Evolutionary conservation across 2,888 invertebrate species (phyloP).

Genomic region (Microctonus hyperodae): DNA sequence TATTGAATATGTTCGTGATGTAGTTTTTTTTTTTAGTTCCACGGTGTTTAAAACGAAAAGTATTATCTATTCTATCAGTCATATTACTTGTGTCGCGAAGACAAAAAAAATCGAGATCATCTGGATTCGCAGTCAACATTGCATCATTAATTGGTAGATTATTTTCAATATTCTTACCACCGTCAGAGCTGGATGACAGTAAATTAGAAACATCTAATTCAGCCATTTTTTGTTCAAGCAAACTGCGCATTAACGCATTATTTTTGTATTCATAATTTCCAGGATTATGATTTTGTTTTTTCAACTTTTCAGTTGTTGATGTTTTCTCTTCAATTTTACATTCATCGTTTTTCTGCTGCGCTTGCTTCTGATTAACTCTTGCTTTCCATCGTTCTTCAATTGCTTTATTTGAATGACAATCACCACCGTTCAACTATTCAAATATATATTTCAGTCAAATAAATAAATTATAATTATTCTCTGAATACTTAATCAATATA

Average conservation of each 20-base stretch:
- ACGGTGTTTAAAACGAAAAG: conserved; percentile 21
- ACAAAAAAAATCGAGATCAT: conserved; percentile 26
- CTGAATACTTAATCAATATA: background rate
- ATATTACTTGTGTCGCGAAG: conserved; percentile 16
- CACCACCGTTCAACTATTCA: background rate
- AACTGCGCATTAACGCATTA: conserved; percentile 13
- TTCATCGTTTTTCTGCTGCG: background rate
- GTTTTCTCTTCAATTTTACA: background rate
- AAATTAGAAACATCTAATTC: background rate
- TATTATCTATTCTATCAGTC: background rate
- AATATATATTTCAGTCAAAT: too few relatives aligned
- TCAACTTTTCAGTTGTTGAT: background rate
- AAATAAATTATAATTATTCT: background rate
- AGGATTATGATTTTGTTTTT: background rate
- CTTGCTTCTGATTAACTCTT: background rate
- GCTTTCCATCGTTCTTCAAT: conserved; percentile 2
- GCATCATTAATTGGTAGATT: background rate
- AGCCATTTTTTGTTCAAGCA: background rate
- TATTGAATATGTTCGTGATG: conserved; percentile 17
- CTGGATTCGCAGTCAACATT: conserved; percentile 2
- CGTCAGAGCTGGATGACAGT: background rate
- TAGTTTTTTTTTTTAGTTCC: conserved; percentile 21
- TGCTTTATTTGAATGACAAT: background rate
- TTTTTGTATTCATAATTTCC: background rate
- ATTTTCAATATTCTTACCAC: conserved; percentile 24